Percentiles rank a stretch among this genome's conserved stretches.
These are phyloP conservation scores for Xiphophorus couchianus DNA, from an alignment of 2,113 vertebrate species.

Conservation along the genomic window DNA sequence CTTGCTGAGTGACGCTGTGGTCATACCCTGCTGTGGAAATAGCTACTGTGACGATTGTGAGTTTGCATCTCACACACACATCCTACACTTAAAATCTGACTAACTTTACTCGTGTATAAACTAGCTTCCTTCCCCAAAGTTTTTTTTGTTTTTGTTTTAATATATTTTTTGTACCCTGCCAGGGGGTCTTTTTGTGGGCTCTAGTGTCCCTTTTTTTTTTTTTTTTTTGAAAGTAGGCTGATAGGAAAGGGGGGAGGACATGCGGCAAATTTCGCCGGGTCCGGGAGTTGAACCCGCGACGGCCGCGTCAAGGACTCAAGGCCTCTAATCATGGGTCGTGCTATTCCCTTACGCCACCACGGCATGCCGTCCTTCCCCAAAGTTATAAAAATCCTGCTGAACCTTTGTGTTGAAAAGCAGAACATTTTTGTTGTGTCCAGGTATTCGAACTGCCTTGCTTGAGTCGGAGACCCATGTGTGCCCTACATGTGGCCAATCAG, in stretches of 20 bases:
- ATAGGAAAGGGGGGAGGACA: too few relatives aligned
- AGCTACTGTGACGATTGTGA: constrained; percentile 99
- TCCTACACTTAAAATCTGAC: background rate
- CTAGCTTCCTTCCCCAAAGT: background rate
- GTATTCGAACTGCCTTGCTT: constrained; percentile 92
- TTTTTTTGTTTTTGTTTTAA: too few relatives aligned
- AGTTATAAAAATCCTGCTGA: background rate
- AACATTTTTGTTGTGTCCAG: constrained; percentile 66
- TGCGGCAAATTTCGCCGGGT: too few relatives aligned
- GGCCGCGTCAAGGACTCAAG: too few relatives aligned
- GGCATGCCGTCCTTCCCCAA: background rate
- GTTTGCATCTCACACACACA: constrained; percentile 50
- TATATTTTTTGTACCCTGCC: too few relatives aligned
- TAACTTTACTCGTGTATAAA: background rate
- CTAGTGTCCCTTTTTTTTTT: too few relatives aligned
- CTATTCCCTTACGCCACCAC: too few relatives aligned
- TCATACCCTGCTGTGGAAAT: constrained; percentile 98
- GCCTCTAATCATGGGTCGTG: too few relatives aligned
- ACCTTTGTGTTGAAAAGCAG: background rate
- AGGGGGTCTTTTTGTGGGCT: too few relatives aligned
- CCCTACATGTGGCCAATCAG: constrained; percentile 90
- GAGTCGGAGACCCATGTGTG: constrained; percentile 95
- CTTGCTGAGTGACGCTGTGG: constrained; percentile 93
- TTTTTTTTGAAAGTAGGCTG: too few relatives aligned
- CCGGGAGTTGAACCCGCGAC: too few relatives aligned